Evolutionary conservation across 2,113 vertebrate genomes (phyloP).

Genomic region (Trinectes maculatus): DNA sequence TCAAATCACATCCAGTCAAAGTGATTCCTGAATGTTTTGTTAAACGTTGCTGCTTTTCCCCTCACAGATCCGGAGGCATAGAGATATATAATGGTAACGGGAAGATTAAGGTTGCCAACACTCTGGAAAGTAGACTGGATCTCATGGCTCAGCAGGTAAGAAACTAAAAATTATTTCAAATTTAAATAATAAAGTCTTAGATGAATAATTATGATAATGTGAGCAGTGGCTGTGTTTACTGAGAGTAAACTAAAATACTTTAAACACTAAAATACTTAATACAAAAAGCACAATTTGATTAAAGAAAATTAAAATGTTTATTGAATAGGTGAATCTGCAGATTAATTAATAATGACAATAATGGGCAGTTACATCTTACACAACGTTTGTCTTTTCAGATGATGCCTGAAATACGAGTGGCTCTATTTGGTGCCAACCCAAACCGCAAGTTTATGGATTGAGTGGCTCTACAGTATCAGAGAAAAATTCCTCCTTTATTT

Average conservation of each 20-base stretch:
- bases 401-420: slow-evolving; percentile 96
- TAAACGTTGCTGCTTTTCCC: background rate
- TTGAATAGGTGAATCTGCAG: no score
- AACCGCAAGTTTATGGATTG: slow-evolving; percentile 98
- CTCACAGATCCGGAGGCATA: slow-evolving; percentile 90
- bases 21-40: background rate
- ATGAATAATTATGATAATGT: no score
- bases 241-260: no score
- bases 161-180: no score
- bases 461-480: slow-evolving; percentile 41
- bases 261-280: no score
- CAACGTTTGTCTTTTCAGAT: slow-evolving; percentile 83
- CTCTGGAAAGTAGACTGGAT: slow-evolving; percentile 95
- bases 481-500: slow-evolving; percentile 48
- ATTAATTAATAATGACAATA: background rate
- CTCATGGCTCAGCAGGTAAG: slow-evolving; percentile 96
- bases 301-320: no score
- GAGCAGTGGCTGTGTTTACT: no score
- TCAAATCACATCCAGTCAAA: fast-evolving
- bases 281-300: no score
- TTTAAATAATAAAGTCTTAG: no score
- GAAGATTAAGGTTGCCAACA: slow-evolving; percentile 97
- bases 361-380: no score
- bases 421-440: slow-evolving; percentile 93
- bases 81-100: slow-evolving; percentile 91